Evolutionary conservation across 2,113 vertebrate genomes (phyloP).

Genomic region (Proterorhinus semilunaris): DNA sequence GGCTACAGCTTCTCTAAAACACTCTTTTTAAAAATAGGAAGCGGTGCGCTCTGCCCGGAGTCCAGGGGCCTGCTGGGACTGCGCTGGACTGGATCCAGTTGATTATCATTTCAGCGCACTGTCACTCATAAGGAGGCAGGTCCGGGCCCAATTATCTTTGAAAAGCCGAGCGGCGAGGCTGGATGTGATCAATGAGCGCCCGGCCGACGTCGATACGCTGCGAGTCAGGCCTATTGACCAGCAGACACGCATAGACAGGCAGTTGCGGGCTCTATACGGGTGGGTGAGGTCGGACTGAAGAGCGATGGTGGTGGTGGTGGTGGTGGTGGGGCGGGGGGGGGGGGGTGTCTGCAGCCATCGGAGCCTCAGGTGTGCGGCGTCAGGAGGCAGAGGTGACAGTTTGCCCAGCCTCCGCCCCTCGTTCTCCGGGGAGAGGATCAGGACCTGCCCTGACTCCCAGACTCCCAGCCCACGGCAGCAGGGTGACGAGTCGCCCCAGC

Average conservation of each 20-base stretch:
- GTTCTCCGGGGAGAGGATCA: conserved; percentile 75
- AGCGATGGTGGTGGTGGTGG: not conserved
- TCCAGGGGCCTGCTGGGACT: conserved; percentile 56
- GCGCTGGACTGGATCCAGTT: conserved; percentile 65
- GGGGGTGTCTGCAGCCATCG: conserved; percentile 44
- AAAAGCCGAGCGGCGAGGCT: conserved; percentile 81
- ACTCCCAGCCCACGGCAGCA: conserved; percentile 67
- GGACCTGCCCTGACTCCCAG: conserved; percentile 68
- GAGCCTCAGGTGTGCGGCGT: conserved; percentile 89
- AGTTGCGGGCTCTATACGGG: conserved; percentile 87
- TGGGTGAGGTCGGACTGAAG: conserved; percentile 32
- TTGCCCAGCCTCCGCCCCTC: conserved; percentile 70
- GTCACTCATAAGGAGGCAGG: conserved; percentile 72
- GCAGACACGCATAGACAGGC: conserved; percentile 82
- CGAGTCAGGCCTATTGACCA: conserved; percentile 87
- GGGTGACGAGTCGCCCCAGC: conserved; percentile 58
- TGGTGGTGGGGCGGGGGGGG: not conserved
- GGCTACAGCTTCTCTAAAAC: conserved; percentile 40
- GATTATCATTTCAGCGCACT: conserved; percentile 71
- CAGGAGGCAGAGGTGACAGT: conserved; percentile 84
- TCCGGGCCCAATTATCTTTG: conserved; percentile 87
- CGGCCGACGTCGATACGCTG: conserved; percentile 84
- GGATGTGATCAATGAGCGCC: conserved; percentile 88
- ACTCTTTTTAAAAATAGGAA: conserved; percentile 50
- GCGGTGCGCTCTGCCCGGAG: conserved; percentile 43